A percentile compares a stretch with the other conserved stretches of the same genome.
Evolutionary conservation across 2,797 vertebrate species (phyloP).

Genomic region (Morelia viridis): DNA sequence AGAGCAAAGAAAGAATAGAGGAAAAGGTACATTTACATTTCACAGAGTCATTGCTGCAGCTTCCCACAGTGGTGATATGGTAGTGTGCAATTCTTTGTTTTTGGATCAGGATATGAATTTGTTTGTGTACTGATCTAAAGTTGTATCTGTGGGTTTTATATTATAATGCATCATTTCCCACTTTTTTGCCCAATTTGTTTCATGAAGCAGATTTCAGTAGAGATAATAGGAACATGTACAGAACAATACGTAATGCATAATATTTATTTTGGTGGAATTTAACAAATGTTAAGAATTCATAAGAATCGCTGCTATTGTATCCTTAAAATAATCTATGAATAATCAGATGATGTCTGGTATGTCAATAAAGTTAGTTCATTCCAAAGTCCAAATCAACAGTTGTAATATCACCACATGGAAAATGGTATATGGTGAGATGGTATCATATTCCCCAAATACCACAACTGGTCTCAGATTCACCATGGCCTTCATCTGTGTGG

Average conservation of each 20-base stretch:
- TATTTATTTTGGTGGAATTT: not conserved
- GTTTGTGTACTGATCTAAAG: not conserved
- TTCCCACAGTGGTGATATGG: not conserved
- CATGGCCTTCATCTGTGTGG: not conserved
- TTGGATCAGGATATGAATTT: not conserved
- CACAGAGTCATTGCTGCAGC: not conserved
- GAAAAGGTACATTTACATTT: not conserved
- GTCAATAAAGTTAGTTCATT: not conserved
- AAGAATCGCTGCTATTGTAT: not conserved
- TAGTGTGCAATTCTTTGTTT: not conserved
- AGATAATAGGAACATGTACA: not conserved
- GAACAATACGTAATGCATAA: not conserved
- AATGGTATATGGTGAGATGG: not conserved
- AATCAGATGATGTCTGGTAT: not conserved
- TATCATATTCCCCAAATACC: not conserved
- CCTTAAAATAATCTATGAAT: not conserved
- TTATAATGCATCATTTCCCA: not conserved
- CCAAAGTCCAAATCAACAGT: not conserved
- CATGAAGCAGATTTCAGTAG: not conserved
- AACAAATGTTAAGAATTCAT: not conserved
- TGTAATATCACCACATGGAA: not conserved
- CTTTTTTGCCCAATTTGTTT: not conserved
- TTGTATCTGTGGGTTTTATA: not conserved
- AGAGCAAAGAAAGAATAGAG: not conserved
- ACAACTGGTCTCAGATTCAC: not conserved